Evolutionary conservation across 2,888 invertebrate species (phyloP).

Genomic region (Clepsis dumicolana): DNA sequence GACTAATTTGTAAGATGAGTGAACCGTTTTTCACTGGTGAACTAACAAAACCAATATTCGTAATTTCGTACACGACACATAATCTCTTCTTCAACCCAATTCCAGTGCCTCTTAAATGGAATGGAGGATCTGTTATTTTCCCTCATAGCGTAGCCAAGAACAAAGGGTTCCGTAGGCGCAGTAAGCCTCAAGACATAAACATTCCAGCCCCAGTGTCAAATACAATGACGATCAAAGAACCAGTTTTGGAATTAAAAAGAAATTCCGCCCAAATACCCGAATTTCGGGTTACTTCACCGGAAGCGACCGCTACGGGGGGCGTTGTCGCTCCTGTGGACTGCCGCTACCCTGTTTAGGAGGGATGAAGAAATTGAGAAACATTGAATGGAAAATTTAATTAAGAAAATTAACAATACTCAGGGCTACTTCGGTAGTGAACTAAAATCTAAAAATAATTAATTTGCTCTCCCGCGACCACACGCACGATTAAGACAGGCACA

Average conservation of each 20-base stretch:
- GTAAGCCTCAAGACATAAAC: conserved; percentile 12
- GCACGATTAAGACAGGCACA: too few relatives aligned
- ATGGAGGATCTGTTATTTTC: background rate
- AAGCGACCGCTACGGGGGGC: conserved; percentile 21
- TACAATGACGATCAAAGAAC: conserved; percentile 39
- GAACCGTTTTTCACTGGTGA: too few relatives aligned
- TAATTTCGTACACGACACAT: too few relatives aligned
- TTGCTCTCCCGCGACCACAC: too few relatives aligned
- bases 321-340: conserved; percentile 19
- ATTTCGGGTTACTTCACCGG: conserved; percentile 5
- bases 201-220: conserved; percentile 30
- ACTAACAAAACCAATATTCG: too few relatives aligned
- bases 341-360: conserved; percentile 13
- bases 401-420: too few relatives aligned
- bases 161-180: background rate
- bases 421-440: too few relatives aligned
- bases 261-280: conserved; percentile 23
- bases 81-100: background rate
- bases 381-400: background rate
- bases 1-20: too few relatives aligned
- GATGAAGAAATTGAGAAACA: too few relatives aligned
- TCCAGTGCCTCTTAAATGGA: background rate
- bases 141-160: background rate
- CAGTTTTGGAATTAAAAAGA: conserved; percentile 27
- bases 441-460: too few relatives aligned